Conservation (phyloP, 2,888 invertebrate species). For the Willowsia nigromaculata region DNA sequence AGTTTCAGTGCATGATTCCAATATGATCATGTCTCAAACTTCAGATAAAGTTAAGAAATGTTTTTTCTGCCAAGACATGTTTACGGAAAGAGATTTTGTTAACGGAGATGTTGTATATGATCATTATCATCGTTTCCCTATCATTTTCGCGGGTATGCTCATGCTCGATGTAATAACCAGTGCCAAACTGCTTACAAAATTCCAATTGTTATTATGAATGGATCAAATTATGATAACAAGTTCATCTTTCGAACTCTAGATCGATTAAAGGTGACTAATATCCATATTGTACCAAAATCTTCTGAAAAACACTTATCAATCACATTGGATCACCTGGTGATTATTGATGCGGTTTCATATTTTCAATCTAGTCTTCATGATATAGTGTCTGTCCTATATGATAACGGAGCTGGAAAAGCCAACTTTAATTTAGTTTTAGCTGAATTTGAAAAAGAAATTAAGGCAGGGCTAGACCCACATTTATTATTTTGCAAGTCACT, state of each 20-base stretch:
- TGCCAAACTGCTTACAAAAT: not conserved
- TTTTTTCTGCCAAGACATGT: not conserved
- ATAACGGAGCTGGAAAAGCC: not conserved
- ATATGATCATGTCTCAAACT: not conserved
- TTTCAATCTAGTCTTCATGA: not conserved
- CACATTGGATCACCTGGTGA: not conserved
- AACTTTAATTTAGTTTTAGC: not conserved
- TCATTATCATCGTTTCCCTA: not conserved
- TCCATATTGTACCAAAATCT: not conserved
- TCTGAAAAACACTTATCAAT: not conserved
- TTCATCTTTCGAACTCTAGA: not conserved
- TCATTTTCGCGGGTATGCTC: not conserved
- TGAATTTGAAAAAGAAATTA: not conserved
- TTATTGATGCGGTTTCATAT: not conserved
- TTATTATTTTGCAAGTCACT: not conserved
- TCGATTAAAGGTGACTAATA: not conserved
- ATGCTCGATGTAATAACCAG: not conserved
- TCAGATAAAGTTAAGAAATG: not conserved
- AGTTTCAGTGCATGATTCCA: not conserved
- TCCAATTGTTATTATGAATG: not conserved
- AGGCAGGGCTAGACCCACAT: not conserved
- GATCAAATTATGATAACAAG: not conserved
- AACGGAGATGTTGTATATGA: not conserved
- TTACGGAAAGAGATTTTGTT: not conserved
- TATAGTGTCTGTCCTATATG: not conserved